Evolutionary conservation across 2,797 vertebrate genomes (phyloP), one percentile per base, ranked within the genome.

Genomic region (Pantherophis vulpinus): DNA sequence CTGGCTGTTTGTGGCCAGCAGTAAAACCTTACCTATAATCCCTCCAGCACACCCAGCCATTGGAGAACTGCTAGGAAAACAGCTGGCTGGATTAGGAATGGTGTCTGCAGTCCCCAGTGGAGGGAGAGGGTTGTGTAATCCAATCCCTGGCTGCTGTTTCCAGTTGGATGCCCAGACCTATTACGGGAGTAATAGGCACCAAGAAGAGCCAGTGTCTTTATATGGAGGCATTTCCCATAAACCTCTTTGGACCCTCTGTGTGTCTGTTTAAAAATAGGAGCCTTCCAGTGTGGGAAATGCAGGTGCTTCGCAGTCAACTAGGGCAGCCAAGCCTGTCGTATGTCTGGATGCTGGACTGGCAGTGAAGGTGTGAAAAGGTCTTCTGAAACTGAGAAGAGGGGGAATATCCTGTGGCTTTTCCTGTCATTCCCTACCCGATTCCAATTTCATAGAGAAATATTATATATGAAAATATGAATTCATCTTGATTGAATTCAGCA

Each of bases 231-330:
- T 8, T 55, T 89, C 93, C 94, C 0, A 60, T 90, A 94, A 94
- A 95, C 93, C 94, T 93, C n/a, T 86, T 16, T 79, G 89, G 86
- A 91, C 32, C 56, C 11, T 79, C 18, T 37, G 56, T n/a, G 37
- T 16, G n/a, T 37, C 47, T 37, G 1, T 66, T 87, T 96, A 96
- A 96, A 96, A 97, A 97, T 96, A 97, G 18, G 79, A 0, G 0
- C 32, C 8, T 0, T 13, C 86, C 93, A 91, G 91, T 58, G 93
- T 96, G 96, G 95, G 96, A 96, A 97, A 94, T 92, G 92, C 92
- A 86, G 14, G 63, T 23, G n/a, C 27, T 42, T 10, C 2, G 1
- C 51, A 29, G n/a, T 83, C 74, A 83, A 47, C 8, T 20, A 83
- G 74, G 14, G 14, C n/a, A 74, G 29, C 32, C 86, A 13, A 4